Conservation (phyloP, 2,888 invertebrate genomes). For the Microctonus brassicae region DNA sequence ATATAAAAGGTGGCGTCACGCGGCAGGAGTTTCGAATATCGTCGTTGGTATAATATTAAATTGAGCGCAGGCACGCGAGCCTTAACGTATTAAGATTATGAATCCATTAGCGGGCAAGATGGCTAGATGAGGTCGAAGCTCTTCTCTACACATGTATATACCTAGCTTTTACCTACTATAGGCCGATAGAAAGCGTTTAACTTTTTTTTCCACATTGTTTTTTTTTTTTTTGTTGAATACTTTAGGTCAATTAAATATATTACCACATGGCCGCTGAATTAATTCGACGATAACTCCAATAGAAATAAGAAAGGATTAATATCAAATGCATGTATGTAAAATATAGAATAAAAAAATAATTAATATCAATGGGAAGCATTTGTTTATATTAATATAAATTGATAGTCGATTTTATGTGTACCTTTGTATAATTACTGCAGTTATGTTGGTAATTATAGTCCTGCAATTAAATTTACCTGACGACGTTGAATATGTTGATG, state of each 20-base stretch:
- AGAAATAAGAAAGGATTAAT: no score
- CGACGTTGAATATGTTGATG: conserved; percentile 24
- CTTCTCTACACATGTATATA: conserved; percentile 1
- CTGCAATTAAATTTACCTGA: conserved; percentile 45
- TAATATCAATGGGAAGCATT: no score
- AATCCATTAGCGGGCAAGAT: conserved; percentile 60
- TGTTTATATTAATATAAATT: background rate
- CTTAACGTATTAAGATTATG: conserved; percentile 62
- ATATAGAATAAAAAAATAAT: no score
- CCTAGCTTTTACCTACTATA: conserved; percentile 25
- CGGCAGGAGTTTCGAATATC: conserved; percentile 38
- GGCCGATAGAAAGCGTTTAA: conserved; percentile 30
- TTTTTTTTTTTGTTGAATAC: conserved; percentile 17
- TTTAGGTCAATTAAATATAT: conserved; percentile 5
- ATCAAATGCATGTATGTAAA: no score
- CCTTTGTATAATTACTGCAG: conserved; percentile 41
- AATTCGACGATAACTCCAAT: no score
- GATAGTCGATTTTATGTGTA: conserved; percentile 16
- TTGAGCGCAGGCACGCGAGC: conserved; percentile 58
- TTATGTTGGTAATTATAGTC: conserved; percentile 38
- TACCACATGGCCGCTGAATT: conserved; percentile 13
- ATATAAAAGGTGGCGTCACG: conserved; percentile 13
- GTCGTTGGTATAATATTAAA: conserved; percentile 54
- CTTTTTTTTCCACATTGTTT: conserved; percentile 7
- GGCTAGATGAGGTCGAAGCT: conserved; percentile 42